Evolutionary conservation across 1,140 invertebrate genomes (phyloP), one percentile per base, ranked within the genome.

Genomic region (Dendroctonus ponderosae): DNA sequence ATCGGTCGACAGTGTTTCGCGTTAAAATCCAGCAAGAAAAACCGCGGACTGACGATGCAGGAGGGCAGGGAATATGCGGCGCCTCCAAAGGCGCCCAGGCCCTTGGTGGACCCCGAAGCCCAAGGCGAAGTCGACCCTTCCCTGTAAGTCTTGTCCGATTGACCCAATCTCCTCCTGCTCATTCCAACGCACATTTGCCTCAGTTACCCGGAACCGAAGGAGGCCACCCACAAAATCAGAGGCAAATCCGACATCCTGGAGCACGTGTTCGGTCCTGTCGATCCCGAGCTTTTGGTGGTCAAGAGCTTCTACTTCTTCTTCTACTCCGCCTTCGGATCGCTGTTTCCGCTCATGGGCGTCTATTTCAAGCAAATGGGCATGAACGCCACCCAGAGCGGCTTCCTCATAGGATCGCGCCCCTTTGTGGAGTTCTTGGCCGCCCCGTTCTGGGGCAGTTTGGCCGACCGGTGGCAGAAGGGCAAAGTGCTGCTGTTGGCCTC

Each of bases 231-330:
- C 79, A 94, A 94, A 80, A 92, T 95, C 62, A 86, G 92, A 56
- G 91, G 92, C 5, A 88, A 86, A 74, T 89, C 87, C 66, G 92
- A 94, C 76, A 77, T 96, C 65, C 79, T 96, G 61, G 92, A 94
- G 79, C 84, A 91, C 73, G 80, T 94, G 8, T 93, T 91, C 73
- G 91, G 92, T 6, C 80, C 88, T 26, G 87, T 94, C 5, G 92
- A 96, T 77, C 91, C 91, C 53, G 93, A 97, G 77, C 82, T 98
- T 50, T 84, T 97, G 58, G 91, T 94, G 5, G 93, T 96, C 56
- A 97, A 97, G 79, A 91, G 92, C 1, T 99, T 99, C 79, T 99
- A 99, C 79, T 98, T 99, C 80, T 99, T 98, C 85, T 99, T 99
- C 81, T 99, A 98, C 78, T 96, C 97, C 3, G 97, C 97, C 0